A percentile compares a stretch with the other conserved stretches of the same genome.
Conservation (phyloP, 37 sponge, comb jelly and placozoan species). For the Geodia barretti region DNA sequence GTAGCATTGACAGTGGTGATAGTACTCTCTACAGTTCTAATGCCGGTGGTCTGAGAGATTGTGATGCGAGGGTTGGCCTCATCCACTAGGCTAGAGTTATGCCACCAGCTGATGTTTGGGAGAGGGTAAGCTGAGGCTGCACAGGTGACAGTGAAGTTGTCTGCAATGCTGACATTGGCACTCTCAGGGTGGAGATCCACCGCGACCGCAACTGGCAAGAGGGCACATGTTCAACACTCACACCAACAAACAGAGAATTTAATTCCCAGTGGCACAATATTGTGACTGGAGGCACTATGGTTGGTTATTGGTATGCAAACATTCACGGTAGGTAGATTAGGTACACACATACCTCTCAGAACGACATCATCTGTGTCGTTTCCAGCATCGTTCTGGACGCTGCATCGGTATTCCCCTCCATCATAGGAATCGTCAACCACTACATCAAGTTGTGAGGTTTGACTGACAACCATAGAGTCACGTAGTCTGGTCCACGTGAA, state of each 20-base stretch:
- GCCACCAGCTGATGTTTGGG: conserved; percentile 47
- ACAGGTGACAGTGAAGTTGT: conserved; percentile 33
- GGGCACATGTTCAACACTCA: neutral
- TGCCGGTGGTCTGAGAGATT: neutral
- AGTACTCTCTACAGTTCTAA: conserved; percentile 10
- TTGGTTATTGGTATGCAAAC: too few relatives aligned
- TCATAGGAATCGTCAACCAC: neutral
- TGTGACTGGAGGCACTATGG: too few relatives aligned
- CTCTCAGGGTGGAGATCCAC: conserved; percentile 1
- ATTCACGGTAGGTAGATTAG: neutral
- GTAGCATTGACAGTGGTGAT: conserved; percentile 34
- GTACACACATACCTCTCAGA: neutral
- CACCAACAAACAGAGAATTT: neutral
- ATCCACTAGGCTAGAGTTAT: conserved; percentile 36
- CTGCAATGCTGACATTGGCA: conserved; percentile 4
- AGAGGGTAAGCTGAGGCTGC: conserved; percentile 49
- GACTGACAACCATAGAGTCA: neutral
- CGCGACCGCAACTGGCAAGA: conserved; percentile 25
- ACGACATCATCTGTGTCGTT: neutral
- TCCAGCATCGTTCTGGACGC: conserved; percentile 38
- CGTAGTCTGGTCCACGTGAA: conserved; percentile 42
- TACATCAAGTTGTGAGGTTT: neutral
- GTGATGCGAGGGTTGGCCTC: neutral
- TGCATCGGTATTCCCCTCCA: conserved; percentile 19
- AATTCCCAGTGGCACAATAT: too few relatives aligned